Percentiles rank a stretch among this genome's conserved stretches.
These are phyloP conservation scores for Ophion ellenae DNA, from an alignment of 2,888 invertebrate species.

Conservation along the genomic window DNA sequence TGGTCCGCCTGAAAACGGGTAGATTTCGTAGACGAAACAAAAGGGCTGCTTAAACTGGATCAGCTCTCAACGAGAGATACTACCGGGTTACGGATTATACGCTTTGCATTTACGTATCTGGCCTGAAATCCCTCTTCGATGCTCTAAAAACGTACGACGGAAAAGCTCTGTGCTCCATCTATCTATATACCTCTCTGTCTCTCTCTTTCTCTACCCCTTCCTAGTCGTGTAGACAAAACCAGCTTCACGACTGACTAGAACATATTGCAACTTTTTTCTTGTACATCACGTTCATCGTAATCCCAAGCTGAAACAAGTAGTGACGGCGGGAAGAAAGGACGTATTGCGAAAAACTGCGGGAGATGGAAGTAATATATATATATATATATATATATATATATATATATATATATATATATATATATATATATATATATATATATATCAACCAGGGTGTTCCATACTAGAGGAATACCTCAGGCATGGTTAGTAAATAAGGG, in stretches of 20 bases:
- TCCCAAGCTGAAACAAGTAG: slow-evolving; percentile 32
- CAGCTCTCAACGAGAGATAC: slow-evolving; percentile 17
- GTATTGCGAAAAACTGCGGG: slow-evolving; percentile 5
- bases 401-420: no score
- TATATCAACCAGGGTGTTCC: neutral
- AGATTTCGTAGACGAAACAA: slow-evolving; percentile 32
- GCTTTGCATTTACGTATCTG: slow-evolving; percentile 34
- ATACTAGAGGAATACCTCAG: neutral
- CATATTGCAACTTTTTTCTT: neutral
- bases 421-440: no score
- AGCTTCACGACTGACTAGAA: neutral
- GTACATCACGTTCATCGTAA: slow-evolving; percentile 8
- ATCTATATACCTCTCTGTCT: neutral
- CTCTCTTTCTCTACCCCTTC: slow-evolving; percentile 1
- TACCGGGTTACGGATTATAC: slow-evolving; percentile 44
- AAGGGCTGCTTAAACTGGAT: slow-evolving; percentile 37
- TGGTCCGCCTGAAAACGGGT: slow-evolving; percentile 20
- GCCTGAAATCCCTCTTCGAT: slow-evolving; percentile 37
- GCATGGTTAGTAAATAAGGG: no score
- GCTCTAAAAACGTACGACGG: slow-evolving; percentile 10
- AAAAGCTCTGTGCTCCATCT: slow-evolving; percentile 3
- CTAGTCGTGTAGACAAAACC: slow-evolving; percentile 1
- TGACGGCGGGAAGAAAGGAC: neutral
- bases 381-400: no score
- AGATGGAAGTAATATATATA: slow-evolving; percentile 6